A percentile compares a stretch with the other conserved stretches of the same genome.
phyloP scores from a whole-genome alignment of 1,140 invertebrate genomes.

The Hydropsyche tenuis region DNA sequence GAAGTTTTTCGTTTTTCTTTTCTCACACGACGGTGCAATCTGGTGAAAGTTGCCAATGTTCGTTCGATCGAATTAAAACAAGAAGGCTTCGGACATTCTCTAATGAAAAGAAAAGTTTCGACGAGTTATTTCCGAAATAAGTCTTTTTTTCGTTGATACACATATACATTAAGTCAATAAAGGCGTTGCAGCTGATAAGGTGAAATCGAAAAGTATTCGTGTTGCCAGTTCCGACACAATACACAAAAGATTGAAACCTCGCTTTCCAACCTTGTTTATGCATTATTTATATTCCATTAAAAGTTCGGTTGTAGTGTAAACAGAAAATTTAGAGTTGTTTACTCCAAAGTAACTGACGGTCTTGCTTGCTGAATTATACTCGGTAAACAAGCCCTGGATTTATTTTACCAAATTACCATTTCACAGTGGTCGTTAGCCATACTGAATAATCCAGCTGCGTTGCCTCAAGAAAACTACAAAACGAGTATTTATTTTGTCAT shows the following conservation, averaged over 20 bases:
- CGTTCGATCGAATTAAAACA: not conserved
- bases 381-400: not conserved
- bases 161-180: too few relatives aligned
- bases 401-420: slow-evolving; percentile 22
- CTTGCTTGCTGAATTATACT: not conserved
- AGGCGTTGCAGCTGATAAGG: not conserved
- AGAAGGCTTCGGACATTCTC: too few relatives aligned
- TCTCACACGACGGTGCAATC: not conserved
- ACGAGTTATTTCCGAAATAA: too few relatives aligned
- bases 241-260: not conserved
- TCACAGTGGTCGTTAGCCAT: not conserved
- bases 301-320: slow-evolving; percentile 22
- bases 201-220: not conserved
- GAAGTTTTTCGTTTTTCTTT: slow-evolving; percentile 39
- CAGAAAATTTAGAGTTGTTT: slow-evolving; percentile 23
- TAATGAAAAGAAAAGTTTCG: too few relatives aligned
- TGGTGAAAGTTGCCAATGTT: not conserved
- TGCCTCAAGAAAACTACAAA: too few relatives aligned
- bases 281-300: slow-evolving; percentile 29
- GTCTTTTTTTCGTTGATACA: too few relatives aligned
- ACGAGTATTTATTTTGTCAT: too few relatives aligned
- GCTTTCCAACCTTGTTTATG: slow-evolving; percentile 2
- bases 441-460: not conserved
- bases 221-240: not conserved
- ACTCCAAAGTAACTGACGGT: slow-evolving; percentile 2